phyloP scores from a whole-genome alignment of 2,113 vertebrate species.

The Phaetusa simplex region DNA sequence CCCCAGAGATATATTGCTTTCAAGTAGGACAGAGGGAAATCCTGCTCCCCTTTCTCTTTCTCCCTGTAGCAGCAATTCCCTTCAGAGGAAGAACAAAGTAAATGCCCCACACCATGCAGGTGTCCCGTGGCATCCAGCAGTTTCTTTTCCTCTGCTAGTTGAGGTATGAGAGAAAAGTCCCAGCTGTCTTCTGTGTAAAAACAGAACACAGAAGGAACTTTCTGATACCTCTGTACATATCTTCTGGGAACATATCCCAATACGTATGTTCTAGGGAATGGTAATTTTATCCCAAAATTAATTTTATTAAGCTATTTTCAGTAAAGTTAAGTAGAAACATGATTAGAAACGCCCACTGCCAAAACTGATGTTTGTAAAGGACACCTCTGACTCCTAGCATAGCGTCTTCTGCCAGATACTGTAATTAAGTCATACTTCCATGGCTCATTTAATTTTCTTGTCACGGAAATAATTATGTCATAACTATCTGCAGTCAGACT shows the following conservation, averaged over 20 bases:
- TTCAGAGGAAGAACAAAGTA: not conserved
- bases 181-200: not conserved
- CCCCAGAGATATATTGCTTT: not conserved
- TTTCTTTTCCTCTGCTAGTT: not conserved
- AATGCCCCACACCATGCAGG: not conserved
- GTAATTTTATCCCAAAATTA: not conserved
- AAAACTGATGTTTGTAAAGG: not conserved
- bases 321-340: not conserved
- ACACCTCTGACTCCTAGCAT: not conserved
- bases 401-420: slow-evolving; percentile 12
- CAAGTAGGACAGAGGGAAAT: not conserved
- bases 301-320: not conserved
- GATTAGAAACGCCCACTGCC: not conserved
- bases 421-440: slow-evolving; percentile 35
- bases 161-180: not conserved
- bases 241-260: not conserved
- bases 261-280: not conserved
- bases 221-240: not conserved
- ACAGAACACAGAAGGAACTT: not conserved
- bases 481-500: not conserved
- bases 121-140: not conserved
- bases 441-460: not conserved
- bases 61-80: not conserved
- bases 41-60: not conserved
- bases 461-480: slow-evolving; percentile 35